These are phyloP conservation scores for Amphiprion percula DNA, from an alignment of 2,113 vertebrate genomes.

Conservation along the genomic window DNA sequence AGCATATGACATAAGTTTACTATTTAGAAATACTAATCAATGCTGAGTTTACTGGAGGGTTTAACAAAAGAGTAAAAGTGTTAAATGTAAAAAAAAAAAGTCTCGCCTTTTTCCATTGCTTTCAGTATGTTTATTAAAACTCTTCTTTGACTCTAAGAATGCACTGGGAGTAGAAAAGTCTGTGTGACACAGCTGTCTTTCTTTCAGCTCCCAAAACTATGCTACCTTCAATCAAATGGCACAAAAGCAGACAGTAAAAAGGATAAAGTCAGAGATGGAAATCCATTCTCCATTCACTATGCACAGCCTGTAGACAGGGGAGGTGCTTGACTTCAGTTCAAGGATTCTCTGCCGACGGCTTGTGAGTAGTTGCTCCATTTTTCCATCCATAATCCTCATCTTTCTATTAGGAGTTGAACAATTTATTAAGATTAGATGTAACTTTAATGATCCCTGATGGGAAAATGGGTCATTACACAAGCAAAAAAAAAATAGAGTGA, in stretches of 20 bases:
- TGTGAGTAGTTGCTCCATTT: slow-evolving; percentile 65
- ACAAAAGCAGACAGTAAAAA: slow-evolving; percentile 74
- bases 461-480: slow-evolving; percentile 72
- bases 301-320: slow-evolving; percentile 55
- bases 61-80: slow-evolving; percentile 49
- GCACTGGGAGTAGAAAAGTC: slow-evolving; percentile 46
- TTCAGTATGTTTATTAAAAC: slow-evolving; percentile 69
- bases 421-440: slow-evolving; percentile 76
- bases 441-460: slow-evolving; percentile 72
- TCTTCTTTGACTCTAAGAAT: slow-evolving; percentile 39
- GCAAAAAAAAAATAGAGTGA: slow-evolving; percentile 25
- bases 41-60: slow-evolving; percentile 19
- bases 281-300: slow-evolving; percentile 64
- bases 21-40: neutral
- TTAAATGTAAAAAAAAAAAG: neutral
- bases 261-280: slow-evolving; percentile 70
- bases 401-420: slow-evolving; percentile 68
- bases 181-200: slow-evolving; percentile 51
- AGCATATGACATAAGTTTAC: neutral
- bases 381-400: slow-evolving; percentile 55
- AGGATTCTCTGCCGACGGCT: slow-evolving; percentile 63
- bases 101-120: slow-evolving; percentile 35
- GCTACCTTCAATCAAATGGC: slow-evolving; percentile 69
- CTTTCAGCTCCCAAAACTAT: slow-evolving; percentile 60
- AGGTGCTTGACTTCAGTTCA: slow-evolving; percentile 66